phyloP scores from a whole-genome alignment of 2,797 vertebrate genomes.

The Decapterus maruadsi region DNA sequence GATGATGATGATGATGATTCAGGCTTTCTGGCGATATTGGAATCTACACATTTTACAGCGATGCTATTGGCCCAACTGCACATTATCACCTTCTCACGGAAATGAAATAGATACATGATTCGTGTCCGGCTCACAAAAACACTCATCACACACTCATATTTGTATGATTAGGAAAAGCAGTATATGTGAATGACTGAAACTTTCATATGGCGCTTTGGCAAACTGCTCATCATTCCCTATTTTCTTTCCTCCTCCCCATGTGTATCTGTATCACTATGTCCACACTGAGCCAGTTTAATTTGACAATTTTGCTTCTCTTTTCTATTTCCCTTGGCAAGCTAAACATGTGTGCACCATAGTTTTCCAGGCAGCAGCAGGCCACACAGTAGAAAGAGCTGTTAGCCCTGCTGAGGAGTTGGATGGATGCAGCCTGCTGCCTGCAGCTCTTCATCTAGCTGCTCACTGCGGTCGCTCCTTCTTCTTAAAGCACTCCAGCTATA shows the following conservation, averaged over 20 bases:
- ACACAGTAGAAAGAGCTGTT: neutral
- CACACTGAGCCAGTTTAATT: neutral
- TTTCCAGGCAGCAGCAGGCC: neutral
- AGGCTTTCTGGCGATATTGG: slow-evolving; percentile 7
- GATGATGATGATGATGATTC: slow-evolving; percentile 3
- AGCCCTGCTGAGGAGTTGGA: neutral
- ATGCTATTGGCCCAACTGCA: slow-evolving; percentile 5
- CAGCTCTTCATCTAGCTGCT: neutral
- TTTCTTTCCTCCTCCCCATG: slow-evolving; percentile 2
- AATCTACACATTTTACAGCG: slow-evolving; percentile 15
- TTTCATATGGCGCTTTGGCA: neutral
- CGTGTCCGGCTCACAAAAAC: slow-evolving; percentile 6
- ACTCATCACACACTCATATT: slow-evolving; percentile 20
- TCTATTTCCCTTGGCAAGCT: neutral
- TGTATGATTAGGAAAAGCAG: slow-evolving; percentile 12
- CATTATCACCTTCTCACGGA: slow-evolving; percentile 12
- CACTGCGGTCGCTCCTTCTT: neutral
- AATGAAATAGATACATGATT: neutral
- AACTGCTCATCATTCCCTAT: slow-evolving; percentile 3
- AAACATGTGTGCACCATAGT: neutral
- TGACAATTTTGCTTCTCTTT: slow-evolving; percentile 9
- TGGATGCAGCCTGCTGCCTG: neutral
- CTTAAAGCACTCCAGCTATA: neutral
- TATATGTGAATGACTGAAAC: neutral
- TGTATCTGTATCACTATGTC: slow-evolving; percentile 8